phyloP scores from a whole-genome alignment of 2,113 vertebrate species.

The Machaerirhynchus nigripectus region DNA sequence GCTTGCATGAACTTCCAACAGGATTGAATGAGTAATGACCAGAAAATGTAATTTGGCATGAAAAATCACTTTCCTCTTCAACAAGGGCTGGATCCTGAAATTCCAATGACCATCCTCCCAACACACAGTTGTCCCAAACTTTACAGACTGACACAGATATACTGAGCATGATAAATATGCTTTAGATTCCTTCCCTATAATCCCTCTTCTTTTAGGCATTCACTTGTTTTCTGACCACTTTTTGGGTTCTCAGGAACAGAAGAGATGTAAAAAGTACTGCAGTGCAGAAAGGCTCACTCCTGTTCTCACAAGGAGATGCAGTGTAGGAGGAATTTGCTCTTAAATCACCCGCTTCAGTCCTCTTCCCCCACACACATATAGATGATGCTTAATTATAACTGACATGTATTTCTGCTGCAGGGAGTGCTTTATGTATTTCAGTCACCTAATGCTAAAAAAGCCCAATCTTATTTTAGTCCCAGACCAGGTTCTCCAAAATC shows the following conservation, averaged over 20 bases:
- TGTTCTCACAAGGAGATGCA: neutral
- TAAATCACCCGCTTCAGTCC: neutral
- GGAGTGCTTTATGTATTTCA: neutral
- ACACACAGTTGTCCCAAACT: neutral
- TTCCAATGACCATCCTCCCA: neutral
- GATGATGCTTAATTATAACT: neutral
- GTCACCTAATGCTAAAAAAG: neutral
- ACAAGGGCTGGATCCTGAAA: neutral
- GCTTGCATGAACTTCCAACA: neutral
- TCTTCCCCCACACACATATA: neutral
- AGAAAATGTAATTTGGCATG: neutral
- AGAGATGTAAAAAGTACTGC: neutral
- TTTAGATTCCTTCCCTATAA: neutral
- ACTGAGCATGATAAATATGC: neutral
- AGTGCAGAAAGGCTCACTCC: neutral
- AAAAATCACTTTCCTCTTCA: neutral
- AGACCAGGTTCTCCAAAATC: neutral
- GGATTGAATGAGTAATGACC: neutral
- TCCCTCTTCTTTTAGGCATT: neutral
- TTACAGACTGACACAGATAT: neutral
- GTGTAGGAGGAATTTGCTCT: conserved; percentile 13
- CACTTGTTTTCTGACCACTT: neutral
- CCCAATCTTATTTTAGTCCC: neutral
- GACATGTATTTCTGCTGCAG: neutral
- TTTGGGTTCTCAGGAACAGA: neutral